These are phyloP conservation scores for Pseudachorutes palmiensis DNA, from an alignment of 1,140 invertebrate species.

Conservation along the genomic window DNA sequence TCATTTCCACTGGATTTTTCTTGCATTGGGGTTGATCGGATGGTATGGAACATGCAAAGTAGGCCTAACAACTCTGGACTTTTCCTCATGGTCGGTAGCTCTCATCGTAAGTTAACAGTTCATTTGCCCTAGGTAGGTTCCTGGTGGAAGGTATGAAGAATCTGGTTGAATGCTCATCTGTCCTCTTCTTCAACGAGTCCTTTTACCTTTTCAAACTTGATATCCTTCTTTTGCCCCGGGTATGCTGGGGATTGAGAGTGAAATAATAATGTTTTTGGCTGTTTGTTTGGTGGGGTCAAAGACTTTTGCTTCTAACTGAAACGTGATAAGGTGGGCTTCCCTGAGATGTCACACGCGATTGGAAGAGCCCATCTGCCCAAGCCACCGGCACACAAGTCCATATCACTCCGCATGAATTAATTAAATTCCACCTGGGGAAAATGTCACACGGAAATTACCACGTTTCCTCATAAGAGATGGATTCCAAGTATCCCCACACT, in stretches of 20 bases:
- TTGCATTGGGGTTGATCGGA: too few species aligned
- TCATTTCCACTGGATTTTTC: too few species aligned
- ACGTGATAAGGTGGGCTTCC: not conserved
- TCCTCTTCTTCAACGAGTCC: not conserved
- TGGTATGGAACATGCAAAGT: too few species aligned
- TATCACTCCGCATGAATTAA: too few species aligned
- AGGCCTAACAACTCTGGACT: too few species aligned
- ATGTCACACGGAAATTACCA: too few species aligned
- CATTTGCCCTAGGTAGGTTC: constrained; percentile 9
- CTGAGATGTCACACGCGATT: constrained; percentile 12
- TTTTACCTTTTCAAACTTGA: constrained; percentile 5
- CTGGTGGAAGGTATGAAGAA: too few species aligned
- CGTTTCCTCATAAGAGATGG: too few species aligned
- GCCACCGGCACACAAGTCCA: too few species aligned
- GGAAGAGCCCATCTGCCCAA: not conserved
- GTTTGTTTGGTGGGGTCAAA: constrained; percentile 6
- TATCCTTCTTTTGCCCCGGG: not conserved
- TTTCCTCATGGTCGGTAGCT: not conserved
- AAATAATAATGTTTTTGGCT: not conserved
- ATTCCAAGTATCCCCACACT: too few species aligned
- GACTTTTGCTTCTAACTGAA: constrained; percentile 1
- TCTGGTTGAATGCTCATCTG: not conserved
- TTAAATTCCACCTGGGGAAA: too few species aligned
- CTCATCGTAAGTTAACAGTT: not conserved
- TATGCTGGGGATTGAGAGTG: not conserved